Evolutionary conservation across 2,797 vertebrate species (phyloP), one percentile per base, ranked within the genome.

Genomic region (Urosaurus nigricauda): DNA sequence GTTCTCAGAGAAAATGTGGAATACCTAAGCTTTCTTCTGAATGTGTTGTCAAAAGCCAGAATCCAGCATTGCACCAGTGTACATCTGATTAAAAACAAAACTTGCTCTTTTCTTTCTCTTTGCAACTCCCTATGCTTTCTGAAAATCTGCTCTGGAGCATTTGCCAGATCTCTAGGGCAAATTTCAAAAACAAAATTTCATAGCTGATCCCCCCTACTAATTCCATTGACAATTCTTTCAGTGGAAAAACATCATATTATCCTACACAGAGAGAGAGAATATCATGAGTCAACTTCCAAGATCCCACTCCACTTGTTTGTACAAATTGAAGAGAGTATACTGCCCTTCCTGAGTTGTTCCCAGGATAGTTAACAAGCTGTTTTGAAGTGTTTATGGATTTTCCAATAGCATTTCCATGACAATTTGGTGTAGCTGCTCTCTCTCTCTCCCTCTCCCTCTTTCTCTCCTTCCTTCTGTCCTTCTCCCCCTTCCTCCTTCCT

Each of bases 381-480:
- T 77, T 51, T 83, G 56, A 43, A 78, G 80, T 26, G 26, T 65
- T 43, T 37, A 26, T 77, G 35, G 26, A 71, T 56, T 87, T 87
- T 32, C 65, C 63, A 5, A 24, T 78, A 51, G 51, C 65, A 16
- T 51, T 51, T 78, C 29, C 17, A 24, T 78, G 78, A n/a, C 17
- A 70, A 29, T 12, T 70, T 53, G 5, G 7, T 37, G 19, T 32
- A 65, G 32, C 32, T 65, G 1, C 29, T 51, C 35, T 35, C 8
- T 79, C 56, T 84, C 19, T 56, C 65, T 5, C 19, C 5, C 19
- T 16, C 56, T 4, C 35, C 77, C 32, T 47, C 6, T 79, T 35
- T 84, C 29, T 71, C 63, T 5, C 43, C 43, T 51, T 11, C 19
- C 19, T 19, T n/a, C n/a, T n/a, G n/a, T 51, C 35, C 26, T 4